Evolutionary conservation across 2,888 invertebrate species (phyloP).

Genomic region (Synanthedon tipuliformis): DNA sequence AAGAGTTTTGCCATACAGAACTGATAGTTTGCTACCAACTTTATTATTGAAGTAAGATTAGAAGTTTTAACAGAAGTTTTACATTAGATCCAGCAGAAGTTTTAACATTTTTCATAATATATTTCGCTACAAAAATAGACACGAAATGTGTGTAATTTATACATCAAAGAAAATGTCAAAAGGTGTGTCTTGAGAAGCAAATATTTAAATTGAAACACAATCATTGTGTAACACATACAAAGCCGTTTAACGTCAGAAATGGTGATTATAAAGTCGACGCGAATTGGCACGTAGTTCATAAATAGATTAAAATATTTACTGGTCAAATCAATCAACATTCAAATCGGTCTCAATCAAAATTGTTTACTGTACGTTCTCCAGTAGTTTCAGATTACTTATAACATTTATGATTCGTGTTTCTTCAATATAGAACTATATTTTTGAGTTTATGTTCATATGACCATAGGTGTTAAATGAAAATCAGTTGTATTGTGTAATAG

Average conservation of each 20-base stretch:
- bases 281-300: slow-evolving; percentile 22
- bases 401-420: slow-evolving; percentile 21
- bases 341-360: slow-evolving; percentile 22
- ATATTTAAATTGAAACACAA: slow-evolving; percentile 1
- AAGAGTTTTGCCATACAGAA: no score
- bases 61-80: no score
- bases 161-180: no score
- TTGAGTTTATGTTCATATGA: no score
- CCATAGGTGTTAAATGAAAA: no score
- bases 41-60: no score
- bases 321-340: slow-evolving; percentile 17
- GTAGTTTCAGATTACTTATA: slow-evolving; percentile 8
- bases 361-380: slow-evolving; percentile 15
- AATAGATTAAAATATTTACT: slow-evolving; percentile 21
- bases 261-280: slow-evolving; percentile 4
- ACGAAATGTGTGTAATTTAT: no score
- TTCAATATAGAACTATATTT: slow-evolving; percentile 1
- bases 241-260: background rate
- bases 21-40: no score
- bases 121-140: no score
- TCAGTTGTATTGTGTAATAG: no score
- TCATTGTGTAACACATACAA: background rate
- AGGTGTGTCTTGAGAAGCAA: background rate
- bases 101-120: no score
- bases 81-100: no score